Percentiles rank a stretch among this genome's conserved stretches.
Evolutionary conservation across 2,797 vertebrate species (phyloP).

Genomic region (Mus minutoides): DNA sequence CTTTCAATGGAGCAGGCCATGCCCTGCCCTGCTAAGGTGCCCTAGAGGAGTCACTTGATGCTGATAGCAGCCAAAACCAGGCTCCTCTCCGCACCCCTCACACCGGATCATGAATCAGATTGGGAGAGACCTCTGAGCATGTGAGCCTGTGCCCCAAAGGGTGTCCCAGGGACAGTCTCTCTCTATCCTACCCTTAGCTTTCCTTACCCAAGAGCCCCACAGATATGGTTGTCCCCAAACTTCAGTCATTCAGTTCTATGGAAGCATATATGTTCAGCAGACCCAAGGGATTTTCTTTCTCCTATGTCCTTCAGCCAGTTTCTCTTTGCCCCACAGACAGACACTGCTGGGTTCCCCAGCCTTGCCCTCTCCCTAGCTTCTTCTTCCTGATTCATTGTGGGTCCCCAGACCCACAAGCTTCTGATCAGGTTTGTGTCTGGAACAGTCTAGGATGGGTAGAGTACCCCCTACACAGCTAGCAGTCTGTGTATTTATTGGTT

Average conservation of each 20-base stretch:
- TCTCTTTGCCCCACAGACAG: background rate
- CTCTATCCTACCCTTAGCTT: too few relatives aligned
- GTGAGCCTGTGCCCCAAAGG: background rate
- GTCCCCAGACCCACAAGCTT: background rate
- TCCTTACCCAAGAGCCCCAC: background rate
- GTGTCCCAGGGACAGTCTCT: background rate
- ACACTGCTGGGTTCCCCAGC: background rate
- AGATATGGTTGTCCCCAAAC: background rate
- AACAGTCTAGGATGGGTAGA: accelerated
- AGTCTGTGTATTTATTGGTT: too few relatives aligned
- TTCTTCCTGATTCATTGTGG: accelerated
- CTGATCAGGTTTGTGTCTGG: background rate
- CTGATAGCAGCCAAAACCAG: too few relatives aligned
- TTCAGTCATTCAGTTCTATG: background rate
- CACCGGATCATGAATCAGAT: background rate
- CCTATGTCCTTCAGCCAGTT: background rate
- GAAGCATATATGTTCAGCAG: background rate
- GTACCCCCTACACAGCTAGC: background rate
- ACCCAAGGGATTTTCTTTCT: background rate
- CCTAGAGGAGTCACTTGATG: background rate
- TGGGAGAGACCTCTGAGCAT: background rate
- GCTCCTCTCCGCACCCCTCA: background rate
- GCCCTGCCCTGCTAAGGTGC: background rate
- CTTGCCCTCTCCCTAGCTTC: too few relatives aligned
- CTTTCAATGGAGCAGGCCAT: background rate